Conservation (phyloP, 2,888 invertebrate species). For the Argyresthia goedartella region DNA sequence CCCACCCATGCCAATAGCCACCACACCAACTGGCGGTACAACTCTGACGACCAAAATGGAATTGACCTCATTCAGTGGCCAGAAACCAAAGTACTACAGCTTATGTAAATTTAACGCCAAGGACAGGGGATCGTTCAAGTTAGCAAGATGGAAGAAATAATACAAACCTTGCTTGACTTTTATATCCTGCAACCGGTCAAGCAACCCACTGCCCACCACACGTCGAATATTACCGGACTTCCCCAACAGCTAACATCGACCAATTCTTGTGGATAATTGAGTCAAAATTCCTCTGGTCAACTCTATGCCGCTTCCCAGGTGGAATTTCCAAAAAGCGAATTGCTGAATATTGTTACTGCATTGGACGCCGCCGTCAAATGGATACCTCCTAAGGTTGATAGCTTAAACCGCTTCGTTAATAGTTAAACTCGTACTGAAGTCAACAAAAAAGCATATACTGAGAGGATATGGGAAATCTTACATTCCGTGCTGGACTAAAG, state of each 20-base stretch:
- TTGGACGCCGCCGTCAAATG: neutral
- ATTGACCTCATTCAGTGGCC: neutral
- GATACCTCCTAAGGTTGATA: neutral
- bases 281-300: neutral
- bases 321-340: too few species aligned
- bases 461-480: too few species aligned
- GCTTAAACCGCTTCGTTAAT: neutral
- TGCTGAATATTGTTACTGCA: neutral
- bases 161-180: neutral
- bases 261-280: neutral
- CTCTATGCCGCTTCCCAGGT: neutral
- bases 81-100: neutral
- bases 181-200: neutral
- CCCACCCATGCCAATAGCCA: too few species aligned
- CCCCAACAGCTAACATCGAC: too few species aligned
- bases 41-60: neutral
- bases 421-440: neutral
- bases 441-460: too few species aligned
- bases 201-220: too few species aligned
- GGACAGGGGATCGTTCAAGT: neutral
- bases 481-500: too few species aligned
- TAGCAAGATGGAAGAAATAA: neutral
- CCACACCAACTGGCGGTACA: conserved; percentile 5
- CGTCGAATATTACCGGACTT: too few species aligned
- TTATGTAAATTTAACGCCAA: neutral